Conservation (phyloP, 2,888 invertebrate genomes). For the Habroteleia sp. region DNA sequence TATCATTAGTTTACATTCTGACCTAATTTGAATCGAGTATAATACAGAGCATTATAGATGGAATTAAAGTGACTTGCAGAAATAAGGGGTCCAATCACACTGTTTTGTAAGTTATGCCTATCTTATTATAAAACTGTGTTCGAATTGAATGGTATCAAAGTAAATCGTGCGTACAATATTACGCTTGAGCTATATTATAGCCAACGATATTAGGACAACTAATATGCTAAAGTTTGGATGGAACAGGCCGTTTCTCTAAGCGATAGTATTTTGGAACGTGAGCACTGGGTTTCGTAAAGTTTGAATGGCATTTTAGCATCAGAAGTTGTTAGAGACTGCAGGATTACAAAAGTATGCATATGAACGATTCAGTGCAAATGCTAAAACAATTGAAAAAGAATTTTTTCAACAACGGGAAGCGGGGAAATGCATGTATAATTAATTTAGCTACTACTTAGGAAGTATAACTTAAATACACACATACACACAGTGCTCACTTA, state of each 20-base stretch:
- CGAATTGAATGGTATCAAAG: constrained; percentile 29
- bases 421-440: no score
- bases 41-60: no score
- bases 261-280: constrained; percentile 45
- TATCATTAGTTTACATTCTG: no score
- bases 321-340: constrained; percentile 40
- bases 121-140: neutral
- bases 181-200: constrained; percentile 44
- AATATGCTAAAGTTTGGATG: constrained; percentile 58
- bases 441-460: no score
- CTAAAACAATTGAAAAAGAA: neutral
- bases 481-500: no score
- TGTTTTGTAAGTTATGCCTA: neutral
- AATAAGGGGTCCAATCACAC: neutral
- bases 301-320: constrained; percentile 53
- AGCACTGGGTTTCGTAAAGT: constrained; percentile 46
- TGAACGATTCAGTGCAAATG: constrained; percentile 50
- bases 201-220: constrained; percentile 54
- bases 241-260: constrained; percentile 43
- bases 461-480: no score
- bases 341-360: constrained; percentile 45
- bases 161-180: constrained; percentile 44
- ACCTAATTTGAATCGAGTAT: no score
- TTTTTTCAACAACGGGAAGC: neutral
- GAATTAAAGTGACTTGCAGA: no score